Evolutionary conservation across 2,797 vertebrate species (phyloP), one percentile per base, ranked within the genome.

Genomic region (Ispidina lecontei): DNA sequence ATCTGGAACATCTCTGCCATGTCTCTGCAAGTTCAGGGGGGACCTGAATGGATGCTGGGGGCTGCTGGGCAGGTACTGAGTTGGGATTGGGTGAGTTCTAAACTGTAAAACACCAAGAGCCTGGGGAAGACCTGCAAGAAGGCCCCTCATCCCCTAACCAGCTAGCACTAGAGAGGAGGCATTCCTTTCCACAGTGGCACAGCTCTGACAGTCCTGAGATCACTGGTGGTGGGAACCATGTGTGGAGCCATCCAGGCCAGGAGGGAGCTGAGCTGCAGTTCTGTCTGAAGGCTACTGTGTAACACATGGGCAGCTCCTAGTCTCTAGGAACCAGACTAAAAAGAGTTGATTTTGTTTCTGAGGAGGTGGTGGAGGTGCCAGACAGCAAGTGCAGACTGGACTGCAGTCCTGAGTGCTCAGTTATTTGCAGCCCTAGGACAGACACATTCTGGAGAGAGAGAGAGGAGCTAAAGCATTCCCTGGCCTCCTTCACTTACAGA

Each of bases 141-240:
- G 41, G 26, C 31, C 31, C 44, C 26, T 39, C 23, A 19, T 39
- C 62, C 67, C 72, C 29, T 9, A 7, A 46, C 7, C 25, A 52
- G 37, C 9, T 18, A 33, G 31, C 47, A 9, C 49, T 35, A 22
- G 64, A 7, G 39, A 6, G 1, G 1, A 1, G 0, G 2, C n/a
- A 2, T 11, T 46, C 29, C 51, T 37, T 60, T 28, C 20, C 43
- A 21, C 33, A 7, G 33, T 1, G 14, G 26, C 73, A 39, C 29
- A 15, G 86, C 56, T 77, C 18, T 37, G 67, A 13, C 39, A 7
- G 25, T 39, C 37, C 37, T 4, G 62, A 77, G 37, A 13, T 22
- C 1, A 20, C 60, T 3, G 23, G 35, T 26, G 59, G 35, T 33
- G 2, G 7, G 62, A 29, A 49, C 35, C 21, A 2, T 8, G 54